phyloP scores from a whole-genome alignment of 1,140 invertebrate species.

The Globodera rostochiensis region DNA sequence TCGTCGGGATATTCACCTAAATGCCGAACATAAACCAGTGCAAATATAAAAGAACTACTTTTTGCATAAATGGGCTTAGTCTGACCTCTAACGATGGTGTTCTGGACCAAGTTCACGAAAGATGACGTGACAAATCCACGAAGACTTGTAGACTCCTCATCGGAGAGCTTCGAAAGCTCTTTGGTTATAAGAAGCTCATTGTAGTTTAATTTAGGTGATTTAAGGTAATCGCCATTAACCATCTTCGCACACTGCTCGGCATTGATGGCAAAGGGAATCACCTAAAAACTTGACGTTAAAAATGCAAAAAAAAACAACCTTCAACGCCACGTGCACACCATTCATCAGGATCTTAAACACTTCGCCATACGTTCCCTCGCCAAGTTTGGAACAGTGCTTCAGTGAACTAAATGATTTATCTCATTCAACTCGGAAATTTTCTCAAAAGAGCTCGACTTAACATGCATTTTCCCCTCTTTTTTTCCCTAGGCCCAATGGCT shows the following conservation, averaged over 20 bases:
- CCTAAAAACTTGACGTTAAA: neutral
- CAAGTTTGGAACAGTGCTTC: neutral
- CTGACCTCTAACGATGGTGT: constrained; percentile 27
- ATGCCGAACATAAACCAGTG: no score
- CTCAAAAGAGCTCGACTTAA: neutral
- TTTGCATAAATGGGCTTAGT: neutral
- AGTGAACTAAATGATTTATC: neutral
- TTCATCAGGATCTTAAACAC: neutral
- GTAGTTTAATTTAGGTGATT: constrained; percentile 12
- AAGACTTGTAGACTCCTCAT: neutral
- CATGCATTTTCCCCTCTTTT: no score
- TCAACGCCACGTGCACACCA: neutral
- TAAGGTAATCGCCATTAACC: constrained; percentile 30
- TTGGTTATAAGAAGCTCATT: constrained; percentile 32
- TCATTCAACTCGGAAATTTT: neutral
- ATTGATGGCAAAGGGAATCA: constrained; percentile 25
- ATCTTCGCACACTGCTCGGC: constrained; percentile 7
- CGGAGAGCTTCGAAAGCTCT: constrained; percentile 16
- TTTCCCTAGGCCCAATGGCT: neutral
- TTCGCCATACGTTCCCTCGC: constrained; percentile 20
- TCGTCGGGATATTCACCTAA: constrained; percentile 20
- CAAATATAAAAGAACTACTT: neutral
- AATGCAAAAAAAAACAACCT: neutral
- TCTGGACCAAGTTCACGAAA: constrained; percentile 18
- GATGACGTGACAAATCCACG: constrained; percentile 18